These are phyloP conservation scores for Stomorhina lunata DNA, from an alignment of 2,888 invertebrate genomes.

Conservation along the genomic window DNA sequence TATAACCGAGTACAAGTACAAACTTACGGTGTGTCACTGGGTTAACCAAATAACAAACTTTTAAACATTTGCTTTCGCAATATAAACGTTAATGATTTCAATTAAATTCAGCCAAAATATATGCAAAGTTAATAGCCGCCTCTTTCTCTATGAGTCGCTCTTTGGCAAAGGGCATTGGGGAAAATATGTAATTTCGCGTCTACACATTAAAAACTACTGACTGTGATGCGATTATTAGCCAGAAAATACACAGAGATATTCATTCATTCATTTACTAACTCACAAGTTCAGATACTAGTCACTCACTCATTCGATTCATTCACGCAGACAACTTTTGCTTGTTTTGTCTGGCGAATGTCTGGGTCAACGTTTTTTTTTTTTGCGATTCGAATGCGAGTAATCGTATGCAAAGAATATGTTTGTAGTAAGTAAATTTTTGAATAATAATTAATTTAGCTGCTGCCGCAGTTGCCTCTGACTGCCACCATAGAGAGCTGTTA, in stretches of 20 bases:
- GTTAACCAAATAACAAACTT: slow-evolving; percentile 45
- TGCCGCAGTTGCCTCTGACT: neutral
- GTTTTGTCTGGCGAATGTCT: slow-evolving; percentile 63
- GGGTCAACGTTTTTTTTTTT: slow-evolving; percentile 56
- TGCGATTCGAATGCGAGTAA: slow-evolving; percentile 26
- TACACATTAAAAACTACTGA: slow-evolving; percentile 7
- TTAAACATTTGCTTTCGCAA: slow-evolving; percentile 35
- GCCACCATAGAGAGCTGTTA: slow-evolving; percentile 56
- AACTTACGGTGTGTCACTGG: slow-evolving; percentile 44
- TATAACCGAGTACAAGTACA: neutral
- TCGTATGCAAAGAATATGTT: slow-evolving; percentile 48
- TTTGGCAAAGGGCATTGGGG: slow-evolving; percentile 9
- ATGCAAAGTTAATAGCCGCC: slow-evolving; percentile 46
- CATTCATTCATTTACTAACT: no score
- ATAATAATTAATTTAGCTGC: slow-evolving; percentile 54
- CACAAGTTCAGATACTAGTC: no score
- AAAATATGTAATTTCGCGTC: neutral
- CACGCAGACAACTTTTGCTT: slow-evolving; percentile 6
- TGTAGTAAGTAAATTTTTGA: slow-evolving; percentile 30
- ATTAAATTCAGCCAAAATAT: slow-evolving; percentile 61
- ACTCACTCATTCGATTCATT: neutral
- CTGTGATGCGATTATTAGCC: neutral
- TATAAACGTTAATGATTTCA: slow-evolving; percentile 57
- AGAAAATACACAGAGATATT: neutral
- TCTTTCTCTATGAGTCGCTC: neutral